Conservation (phyloP, 2,888 invertebrate genomes). For the Andrena minutula region DNA sequence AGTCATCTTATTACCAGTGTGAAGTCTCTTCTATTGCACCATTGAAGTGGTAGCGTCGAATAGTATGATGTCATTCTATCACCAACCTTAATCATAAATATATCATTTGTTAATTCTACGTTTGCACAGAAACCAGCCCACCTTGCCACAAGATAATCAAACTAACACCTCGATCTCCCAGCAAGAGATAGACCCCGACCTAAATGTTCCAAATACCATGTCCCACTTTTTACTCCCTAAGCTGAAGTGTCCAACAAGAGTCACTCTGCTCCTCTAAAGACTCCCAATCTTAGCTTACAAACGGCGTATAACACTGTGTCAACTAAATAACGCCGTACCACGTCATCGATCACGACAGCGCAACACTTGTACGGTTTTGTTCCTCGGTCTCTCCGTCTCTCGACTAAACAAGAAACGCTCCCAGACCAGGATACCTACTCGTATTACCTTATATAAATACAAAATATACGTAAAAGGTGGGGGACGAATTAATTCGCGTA, state of each 20-base stretch:
- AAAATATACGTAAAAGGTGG: not conserved
- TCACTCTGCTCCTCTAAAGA: not conserved
- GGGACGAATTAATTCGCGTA: slow-evolving; percentile 12
- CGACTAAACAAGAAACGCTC: slow-evolving; percentile 28
- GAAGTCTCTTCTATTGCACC: no score
- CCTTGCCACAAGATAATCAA: no score
- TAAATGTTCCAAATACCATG: no score
- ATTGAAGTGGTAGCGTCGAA: no score
- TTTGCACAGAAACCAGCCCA: no score
- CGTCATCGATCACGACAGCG: slow-evolving; percentile 2
- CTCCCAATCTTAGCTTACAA: not conserved
- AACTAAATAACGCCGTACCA: slow-evolving; percentile 14
- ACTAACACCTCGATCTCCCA: no score
- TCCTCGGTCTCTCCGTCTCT: slow-evolving; percentile 10
- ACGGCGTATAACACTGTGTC: slow-evolving; percentile 7
- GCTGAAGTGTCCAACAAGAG: not conserved
- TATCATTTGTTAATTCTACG: no score
- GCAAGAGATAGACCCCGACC: not conserved
- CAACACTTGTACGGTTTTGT: slow-evolving; percentile 25
- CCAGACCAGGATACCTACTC: slow-evolving; percentile 1
- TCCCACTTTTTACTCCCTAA: not conserved
- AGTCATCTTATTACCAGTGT: no score
- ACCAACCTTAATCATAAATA: not conserved
- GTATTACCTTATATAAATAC: slow-evolving; percentile 19
- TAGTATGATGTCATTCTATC: no score